Conservation (phyloP, 2,797 vertebrate genomes). For the Myotis pilosus region DNA sequence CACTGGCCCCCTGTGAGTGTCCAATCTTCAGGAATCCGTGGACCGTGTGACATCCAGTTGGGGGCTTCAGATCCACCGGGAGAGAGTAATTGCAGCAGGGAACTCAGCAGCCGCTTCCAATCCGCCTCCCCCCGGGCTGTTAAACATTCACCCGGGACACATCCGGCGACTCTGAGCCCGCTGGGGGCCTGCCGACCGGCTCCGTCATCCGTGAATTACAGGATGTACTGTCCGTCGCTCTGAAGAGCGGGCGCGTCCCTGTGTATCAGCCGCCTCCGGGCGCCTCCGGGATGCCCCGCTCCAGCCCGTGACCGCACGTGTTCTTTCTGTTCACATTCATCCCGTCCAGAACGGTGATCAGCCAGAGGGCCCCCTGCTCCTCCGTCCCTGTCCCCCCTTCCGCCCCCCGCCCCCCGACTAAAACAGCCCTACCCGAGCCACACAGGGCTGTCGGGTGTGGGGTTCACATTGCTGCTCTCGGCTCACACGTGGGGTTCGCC, state of each 20-base stretch:
- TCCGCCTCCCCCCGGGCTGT: background rate
- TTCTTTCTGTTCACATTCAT: background rate
- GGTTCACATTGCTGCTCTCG: background rate
- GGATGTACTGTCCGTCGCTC: background rate
- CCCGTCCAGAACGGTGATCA: background rate
- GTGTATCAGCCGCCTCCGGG: background rate
- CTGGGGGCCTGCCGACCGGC: background rate
- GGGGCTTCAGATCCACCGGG: background rate
- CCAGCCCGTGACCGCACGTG: background rate
- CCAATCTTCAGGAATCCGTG: background rate
- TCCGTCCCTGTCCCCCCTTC: background rate
- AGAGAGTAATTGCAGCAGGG: background rate
- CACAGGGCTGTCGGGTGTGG: background rate
- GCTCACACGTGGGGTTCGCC: too few species aligned
- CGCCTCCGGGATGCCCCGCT: background rate
- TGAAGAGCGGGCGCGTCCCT: background rate
- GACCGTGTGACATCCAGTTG: background rate
- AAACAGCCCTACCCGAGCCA: background rate
- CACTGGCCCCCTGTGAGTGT: background rate
- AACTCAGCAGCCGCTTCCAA: background rate
- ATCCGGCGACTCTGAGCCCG: background rate
- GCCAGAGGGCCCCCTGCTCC: background rate
- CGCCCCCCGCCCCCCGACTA: background rate
- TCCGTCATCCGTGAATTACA: background rate
- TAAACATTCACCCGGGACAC: background rate